Conservation (phyloP, 2,113 vertebrate species). For the Grus americana region DNA sequence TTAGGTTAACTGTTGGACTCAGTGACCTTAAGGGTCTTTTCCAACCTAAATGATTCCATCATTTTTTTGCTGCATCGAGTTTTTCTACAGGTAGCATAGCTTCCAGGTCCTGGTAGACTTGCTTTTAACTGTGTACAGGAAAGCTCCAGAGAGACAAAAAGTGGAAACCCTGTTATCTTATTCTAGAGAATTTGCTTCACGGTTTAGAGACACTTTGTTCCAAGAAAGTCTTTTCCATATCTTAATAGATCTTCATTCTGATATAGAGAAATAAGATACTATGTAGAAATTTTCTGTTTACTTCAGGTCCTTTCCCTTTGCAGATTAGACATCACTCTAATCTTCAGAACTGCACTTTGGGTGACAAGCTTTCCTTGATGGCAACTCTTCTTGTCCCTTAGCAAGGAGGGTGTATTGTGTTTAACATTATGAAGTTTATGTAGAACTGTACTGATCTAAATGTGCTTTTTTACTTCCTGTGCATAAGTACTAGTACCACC, state of each 20-base stretch:
- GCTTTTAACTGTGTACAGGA: neutral
- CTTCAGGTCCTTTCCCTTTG: constrained; percentile 6
- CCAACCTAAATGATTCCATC: neutral
- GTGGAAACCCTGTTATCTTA: neutral
- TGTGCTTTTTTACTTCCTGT: constrained; percentile 29
- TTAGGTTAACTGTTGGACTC: neutral
- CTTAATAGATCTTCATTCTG: neutral
- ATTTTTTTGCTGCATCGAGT: neutral
- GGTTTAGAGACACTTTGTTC: neutral
- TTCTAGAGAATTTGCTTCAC: neutral
- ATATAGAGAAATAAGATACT: neutral
- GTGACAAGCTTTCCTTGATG: neutral
- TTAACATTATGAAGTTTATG: constrained; percentile 8
- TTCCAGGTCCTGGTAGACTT: neutral
- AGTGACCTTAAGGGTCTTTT: neutral
- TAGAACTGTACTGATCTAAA: constrained; percentile 21
- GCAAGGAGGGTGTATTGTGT: constrained; percentile 7
- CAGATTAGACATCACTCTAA: neutral
- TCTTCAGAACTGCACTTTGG: neutral
- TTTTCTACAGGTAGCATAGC: neutral
- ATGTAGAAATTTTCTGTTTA: constrained; percentile 4
- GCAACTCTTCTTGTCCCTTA: neutral
- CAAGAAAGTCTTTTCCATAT: neutral
- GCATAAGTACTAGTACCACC: neutral
- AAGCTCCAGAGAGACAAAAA: neutral